Conservation (phyloP, 2,113 vertebrate genomes). For the Sprattus sprattus region DNA sequence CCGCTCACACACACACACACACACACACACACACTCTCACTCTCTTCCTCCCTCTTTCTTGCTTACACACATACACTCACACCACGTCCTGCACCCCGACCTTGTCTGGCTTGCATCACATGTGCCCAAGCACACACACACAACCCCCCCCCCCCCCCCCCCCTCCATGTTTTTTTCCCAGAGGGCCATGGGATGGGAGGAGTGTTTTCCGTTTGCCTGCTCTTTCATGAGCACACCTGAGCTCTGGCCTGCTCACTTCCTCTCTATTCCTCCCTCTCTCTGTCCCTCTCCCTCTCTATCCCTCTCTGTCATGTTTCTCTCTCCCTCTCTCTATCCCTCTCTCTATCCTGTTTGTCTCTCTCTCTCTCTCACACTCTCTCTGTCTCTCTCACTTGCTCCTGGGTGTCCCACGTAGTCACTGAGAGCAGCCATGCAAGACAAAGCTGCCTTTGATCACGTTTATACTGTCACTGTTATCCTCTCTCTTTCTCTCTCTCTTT, state of each 20-base stretch:
- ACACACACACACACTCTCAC: not conserved
- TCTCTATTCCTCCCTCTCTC: slow-evolving; percentile 32
- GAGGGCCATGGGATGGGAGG: not conserved
- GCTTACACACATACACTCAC: not conserved
- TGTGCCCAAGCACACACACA: no score
- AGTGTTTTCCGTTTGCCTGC: slow-evolving; percentile 68
- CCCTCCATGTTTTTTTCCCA: not conserved
- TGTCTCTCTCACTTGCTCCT: slow-evolving; percentile 27
- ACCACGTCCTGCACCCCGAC: not conserved
- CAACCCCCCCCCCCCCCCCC: no score
- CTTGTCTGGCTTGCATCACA: not conserved
- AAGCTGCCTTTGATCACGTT: slow-evolving; percentile 66
- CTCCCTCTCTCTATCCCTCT: slow-evolving; percentile 17
- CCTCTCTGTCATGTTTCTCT: not conserved
- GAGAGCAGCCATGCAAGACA: slow-evolving; percentile 49
- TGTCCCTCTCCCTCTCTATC: slow-evolving; percentile 15
- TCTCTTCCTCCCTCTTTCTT: not conserved
- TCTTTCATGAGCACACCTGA: slow-evolving; percentile 75
- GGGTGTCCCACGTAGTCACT: slow-evolving; percentile 31
- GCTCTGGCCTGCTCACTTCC: slow-evolving; percentile 60
- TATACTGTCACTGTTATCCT: slow-evolving; percentile 63
- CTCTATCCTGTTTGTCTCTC: not conserved
- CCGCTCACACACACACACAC: not conserved
- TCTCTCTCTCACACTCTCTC: slow-evolving; percentile 10
- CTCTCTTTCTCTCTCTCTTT: slow-evolving; percentile 40